Percentiles rank a stretch among this genome's conserved stretches.
Conservation (phyloP, 2,113 vertebrate genomes). For the Rhea pennata region DNA sequence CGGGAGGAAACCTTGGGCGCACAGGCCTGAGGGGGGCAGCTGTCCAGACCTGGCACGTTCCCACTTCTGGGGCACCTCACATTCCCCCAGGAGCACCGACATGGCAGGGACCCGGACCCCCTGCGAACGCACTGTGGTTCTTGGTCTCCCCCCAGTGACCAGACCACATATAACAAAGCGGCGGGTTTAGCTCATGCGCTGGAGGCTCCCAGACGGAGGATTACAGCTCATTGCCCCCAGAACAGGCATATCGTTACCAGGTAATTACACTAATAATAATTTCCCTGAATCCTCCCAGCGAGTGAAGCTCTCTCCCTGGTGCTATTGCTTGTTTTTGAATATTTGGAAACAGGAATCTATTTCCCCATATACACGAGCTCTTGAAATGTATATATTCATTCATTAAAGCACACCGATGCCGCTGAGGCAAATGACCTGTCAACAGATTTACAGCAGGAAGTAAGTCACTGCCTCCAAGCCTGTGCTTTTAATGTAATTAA, state of each 20-base stretch:
- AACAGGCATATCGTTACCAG: background rate
- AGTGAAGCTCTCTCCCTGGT: background rate
- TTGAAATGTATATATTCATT: conserved; percentile 63
- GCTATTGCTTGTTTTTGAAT: conserved; percentile 17
- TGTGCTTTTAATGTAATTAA: conserved; percentile 72
- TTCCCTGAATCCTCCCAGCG: background rate
- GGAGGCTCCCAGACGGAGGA: background rate
- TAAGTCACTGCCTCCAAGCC: conserved; percentile 69
- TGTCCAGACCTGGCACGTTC: background rate
- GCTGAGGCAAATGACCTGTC: conserved; percentile 68
- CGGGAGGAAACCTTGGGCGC: background rate
- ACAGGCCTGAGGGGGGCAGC: fast-evolving
- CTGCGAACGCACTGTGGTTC: background rate
- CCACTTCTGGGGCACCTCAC: background rate
- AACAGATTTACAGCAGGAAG: conserved; percentile 71
- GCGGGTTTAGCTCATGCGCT: background rate
- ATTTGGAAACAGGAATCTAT: conserved; percentile 61
- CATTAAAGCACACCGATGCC: conserved; percentile 49
- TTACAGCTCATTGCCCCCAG: background rate
- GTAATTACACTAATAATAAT: background rate
- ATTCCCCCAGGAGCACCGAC: fast-evolving
- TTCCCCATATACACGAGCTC: background rate
- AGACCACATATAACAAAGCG: conserved; percentile 20
- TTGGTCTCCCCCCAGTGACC: conserved; percentile 68
- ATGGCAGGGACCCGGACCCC: background rate